Percentiles rank a stretch among this genome's conserved stretches.
These are phyloP conservation scores for Parnassius smintheus DNA, from an alignment of 2,888 invertebrate genomes.

Conservation along the genomic window DNA sequence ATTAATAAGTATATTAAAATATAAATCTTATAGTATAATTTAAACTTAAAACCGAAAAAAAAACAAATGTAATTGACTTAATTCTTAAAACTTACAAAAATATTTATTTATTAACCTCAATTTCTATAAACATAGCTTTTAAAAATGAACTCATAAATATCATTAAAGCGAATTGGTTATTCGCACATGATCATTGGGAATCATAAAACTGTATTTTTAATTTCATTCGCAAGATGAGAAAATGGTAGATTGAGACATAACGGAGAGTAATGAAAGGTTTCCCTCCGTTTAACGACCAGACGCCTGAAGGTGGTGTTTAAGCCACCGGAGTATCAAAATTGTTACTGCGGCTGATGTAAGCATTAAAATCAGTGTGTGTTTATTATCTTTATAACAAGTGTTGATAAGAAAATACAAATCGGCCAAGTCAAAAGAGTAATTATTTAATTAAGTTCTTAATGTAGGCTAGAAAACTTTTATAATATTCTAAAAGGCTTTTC, in stretches of 20 bases:
- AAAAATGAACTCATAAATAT: conserved; percentile 10
- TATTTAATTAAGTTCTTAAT: too few species aligned
- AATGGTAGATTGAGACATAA: conserved; percentile 29
- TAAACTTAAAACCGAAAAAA: too few species aligned
- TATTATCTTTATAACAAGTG: conserved; percentile 18
- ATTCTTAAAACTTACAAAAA: too few species aligned
- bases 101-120: too few species aligned
- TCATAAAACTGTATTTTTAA: conserved; percentile 27
- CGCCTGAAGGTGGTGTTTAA: conserved; percentile 32
- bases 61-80: too few species aligned
- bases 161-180: conserved; percentile 15
- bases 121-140: conserved; percentile 11
- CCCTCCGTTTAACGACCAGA: conserved; percentile 30
- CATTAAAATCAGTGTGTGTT: conserved; percentile 20
- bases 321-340: conserved; percentile 28
- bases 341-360: conserved; percentile 13
- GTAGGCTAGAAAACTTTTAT: too few species aligned
- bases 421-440: conserved; percentile 7
- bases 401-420: conserved; percentile 8
- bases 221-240: conserved; percentile 29
- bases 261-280: conserved; percentile 31
- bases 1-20: too few species aligned
- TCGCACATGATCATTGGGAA: conserved; percentile 24
- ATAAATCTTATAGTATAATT: too few species aligned
- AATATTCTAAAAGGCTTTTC: too few species aligned